Evolutionary conservation across 2,113 vertebrate species (phyloP).

Genomic region (Poeciliopsis turrubarensis): DNA sequence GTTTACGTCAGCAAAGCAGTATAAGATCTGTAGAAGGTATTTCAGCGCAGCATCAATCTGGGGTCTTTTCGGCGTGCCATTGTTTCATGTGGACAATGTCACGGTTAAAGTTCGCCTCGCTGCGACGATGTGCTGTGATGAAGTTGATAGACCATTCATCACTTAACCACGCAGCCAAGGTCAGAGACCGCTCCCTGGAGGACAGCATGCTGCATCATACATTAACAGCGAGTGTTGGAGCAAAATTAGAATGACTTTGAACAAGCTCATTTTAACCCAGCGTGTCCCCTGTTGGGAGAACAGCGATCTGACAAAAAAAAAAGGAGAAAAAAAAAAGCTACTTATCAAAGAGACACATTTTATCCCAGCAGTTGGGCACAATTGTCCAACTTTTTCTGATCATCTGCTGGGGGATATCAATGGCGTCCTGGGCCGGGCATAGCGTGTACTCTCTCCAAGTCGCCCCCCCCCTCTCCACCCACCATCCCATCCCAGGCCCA

Average conservation of each 20-base stretch:
- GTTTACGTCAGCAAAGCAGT: background rate
- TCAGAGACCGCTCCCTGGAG: constrained; percentile 53
- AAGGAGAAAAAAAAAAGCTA: constrained; percentile 1
- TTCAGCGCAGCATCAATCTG: constrained; percentile 6
- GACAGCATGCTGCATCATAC: constrained; percentile 49
- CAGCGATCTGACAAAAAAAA: constrained; percentile 20
- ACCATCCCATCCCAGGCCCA: constrained; percentile 32
- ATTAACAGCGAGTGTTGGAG: constrained; percentile 51
- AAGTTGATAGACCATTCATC: constrained; percentile 64
- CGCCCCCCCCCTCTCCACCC: constrained; percentile 7
- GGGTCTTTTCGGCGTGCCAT: constrained; percentile 36
- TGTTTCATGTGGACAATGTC: constrained; percentile 51
- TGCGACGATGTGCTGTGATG: constrained; percentile 41
- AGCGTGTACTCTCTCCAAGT: constrained; percentile 64
- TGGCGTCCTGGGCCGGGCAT: constrained; percentile 62
- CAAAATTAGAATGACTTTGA: constrained; percentile 61
- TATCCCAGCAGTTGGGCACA: constrained; percentile 18
- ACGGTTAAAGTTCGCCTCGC: constrained; percentile 44
- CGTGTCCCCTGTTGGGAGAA: constrained; percentile 36
- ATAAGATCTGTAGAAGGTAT: background rate
- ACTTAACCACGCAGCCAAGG: constrained; percentile 60
- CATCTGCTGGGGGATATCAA: constrained; percentile 64
- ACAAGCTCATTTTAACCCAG: constrained; percentile 27
- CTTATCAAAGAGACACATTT: constrained; percentile 62
- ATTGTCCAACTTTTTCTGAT: constrained; percentile 55